Evolutionary conservation across 2,113 vertebrate genomes (phyloP).

Genomic region (Mobula birostris): DNA sequence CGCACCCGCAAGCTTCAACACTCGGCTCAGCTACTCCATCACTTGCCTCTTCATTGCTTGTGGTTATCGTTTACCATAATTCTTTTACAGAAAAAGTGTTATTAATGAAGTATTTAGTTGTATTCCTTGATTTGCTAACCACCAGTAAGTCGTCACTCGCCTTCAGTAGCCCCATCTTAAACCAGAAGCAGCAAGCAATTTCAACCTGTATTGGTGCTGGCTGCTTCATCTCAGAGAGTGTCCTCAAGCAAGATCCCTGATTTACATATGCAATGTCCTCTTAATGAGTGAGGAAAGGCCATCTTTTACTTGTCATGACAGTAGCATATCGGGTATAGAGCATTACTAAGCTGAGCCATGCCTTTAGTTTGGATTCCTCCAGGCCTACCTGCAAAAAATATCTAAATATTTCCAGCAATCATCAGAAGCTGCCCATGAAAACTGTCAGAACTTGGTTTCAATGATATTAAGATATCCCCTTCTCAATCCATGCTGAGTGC

Average conservation of each 20-base stretch:
- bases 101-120: too few relatives aligned
- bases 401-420: neutral
- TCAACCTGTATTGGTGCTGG: neutral
- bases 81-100: too few relatives aligned
- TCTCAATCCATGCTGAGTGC: neutral
- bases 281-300: neutral
- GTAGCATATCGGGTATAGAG: neutral
- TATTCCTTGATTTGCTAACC: too few relatives aligned
- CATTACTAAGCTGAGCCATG: neutral
- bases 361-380: neutral
- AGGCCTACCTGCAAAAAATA: neutral
- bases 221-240: neutral
- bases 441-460: neutral
- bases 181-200: too few relatives aligned
- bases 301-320: neutral
- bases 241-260: neutral
- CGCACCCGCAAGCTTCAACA: too few relatives aligned
- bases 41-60: too few relatives aligned
- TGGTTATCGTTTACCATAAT: too few relatives aligned
- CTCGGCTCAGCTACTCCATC: too few relatives aligned
- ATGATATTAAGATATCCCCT: neutral
- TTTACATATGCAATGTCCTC: neutral
- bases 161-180: too few relatives aligned
- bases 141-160: too few relatives aligned
- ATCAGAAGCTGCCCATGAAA: neutral